phyloP scores from a whole-genome alignment of 2,888 invertebrate genomes.

The Parascotia fuliginaria region DNA sequence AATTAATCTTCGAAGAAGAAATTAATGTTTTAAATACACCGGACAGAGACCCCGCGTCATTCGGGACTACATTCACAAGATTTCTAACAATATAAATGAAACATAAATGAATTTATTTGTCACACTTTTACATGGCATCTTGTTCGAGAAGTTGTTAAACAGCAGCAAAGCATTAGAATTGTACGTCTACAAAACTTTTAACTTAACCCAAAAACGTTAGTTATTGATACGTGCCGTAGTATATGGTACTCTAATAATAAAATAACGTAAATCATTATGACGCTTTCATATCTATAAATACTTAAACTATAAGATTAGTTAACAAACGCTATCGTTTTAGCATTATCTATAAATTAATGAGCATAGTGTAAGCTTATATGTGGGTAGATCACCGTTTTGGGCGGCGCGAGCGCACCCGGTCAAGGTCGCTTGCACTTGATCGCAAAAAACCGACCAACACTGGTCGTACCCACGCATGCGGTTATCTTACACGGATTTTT shows the following conservation, averaged over 20 bases:
- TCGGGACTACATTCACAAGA: constrained; percentile 4
- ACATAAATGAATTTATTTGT: constrained; percentile 24
- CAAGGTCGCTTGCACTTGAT: constrained; percentile 79
- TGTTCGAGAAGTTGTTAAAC: constrained; percentile 8
- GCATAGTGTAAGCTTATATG: constrained; percentile 46
- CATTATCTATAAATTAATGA: constrained; percentile 32
- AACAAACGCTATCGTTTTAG: constrained; percentile 34
- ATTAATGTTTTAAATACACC: constrained; percentile 17
- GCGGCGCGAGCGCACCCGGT: constrained; percentile 64
- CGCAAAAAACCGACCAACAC: constrained; percentile 75
- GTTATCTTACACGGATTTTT: constrained; percentile 58
- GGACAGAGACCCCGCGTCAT: constrained; percentile 22
- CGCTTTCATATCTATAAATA: constrained; percentile 3
- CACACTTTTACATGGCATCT: constrained; percentile 7
- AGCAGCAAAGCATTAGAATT: constrained; percentile 8
- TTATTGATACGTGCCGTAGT: neutral
- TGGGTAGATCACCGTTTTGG: constrained; percentile 62
- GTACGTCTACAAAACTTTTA: neutral
- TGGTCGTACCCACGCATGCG: constrained; percentile 73
- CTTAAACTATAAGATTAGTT: too few species aligned
- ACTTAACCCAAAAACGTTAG: constrained; percentile 6
- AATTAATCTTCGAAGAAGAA: constrained; percentile 46
- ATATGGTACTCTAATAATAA: neutral
- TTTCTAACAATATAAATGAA: constrained; percentile 11
- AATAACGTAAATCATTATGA: neutral